Percentiles rank a stretch among this genome's conserved stretches.
These are phyloP conservation scores for Trachelipus rathkii DNA, from an alignment of 1,140 invertebrate species.

Conservation along the genomic window DNA sequence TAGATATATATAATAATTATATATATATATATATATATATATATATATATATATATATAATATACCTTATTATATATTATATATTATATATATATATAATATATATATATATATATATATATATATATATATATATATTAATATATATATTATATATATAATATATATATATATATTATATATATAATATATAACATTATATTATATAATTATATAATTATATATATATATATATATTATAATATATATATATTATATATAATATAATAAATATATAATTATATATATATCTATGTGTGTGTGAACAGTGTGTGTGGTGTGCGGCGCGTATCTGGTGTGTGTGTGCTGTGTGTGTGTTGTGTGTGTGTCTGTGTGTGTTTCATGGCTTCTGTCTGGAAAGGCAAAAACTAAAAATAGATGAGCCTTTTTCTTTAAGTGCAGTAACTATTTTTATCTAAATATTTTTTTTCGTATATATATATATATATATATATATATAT, in stretches of 20 bases:
- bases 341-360: too few species aligned
- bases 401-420: neutral
- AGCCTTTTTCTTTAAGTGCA: neutral
- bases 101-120: conserved; percentile 2
- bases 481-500: too few species aligned
- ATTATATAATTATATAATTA: neutral
- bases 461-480: too few species aligned
- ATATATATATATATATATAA: too few species aligned
- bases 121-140: neutral
- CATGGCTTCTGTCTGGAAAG: too few species aligned
- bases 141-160: neutral
- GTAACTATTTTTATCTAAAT: neutral
- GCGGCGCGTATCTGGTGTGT: neutral
- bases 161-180: neutral
- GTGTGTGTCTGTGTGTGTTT: too few species aligned
- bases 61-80: too few species aligned
- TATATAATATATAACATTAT: too few species aligned
- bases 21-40: too few species aligned
- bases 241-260: too few species aligned
- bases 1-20: too few species aligned
- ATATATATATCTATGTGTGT: neutral
- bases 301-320: conserved; percentile 2
- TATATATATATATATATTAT: conserved; percentile 5
- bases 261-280: too few species aligned
- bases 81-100: conserved; percentile 5